Evolutionary conservation across 2,797 vertebrate species (phyloP).

Genomic region (Heteromormyrus szaboi): DNA sequence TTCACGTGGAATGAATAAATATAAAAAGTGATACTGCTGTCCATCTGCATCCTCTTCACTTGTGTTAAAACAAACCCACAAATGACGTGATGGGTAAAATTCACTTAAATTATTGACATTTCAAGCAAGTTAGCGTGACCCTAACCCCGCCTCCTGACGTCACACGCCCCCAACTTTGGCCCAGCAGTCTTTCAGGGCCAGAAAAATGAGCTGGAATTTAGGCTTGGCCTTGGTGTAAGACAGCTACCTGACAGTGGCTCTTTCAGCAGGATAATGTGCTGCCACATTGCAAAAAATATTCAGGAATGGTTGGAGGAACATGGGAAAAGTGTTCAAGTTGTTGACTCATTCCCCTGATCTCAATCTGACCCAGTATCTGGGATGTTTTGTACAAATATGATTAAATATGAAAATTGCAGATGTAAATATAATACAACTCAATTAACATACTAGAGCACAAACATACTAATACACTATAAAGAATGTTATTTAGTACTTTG

Average conservation of each 20-base stretch:
- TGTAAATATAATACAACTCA: not conserved
- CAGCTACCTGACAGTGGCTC: not conserved
- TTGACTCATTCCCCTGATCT: not conserved
- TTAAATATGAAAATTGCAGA: not conserved
- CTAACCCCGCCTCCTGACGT: too few relatives aligned
- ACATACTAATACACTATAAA: not conserved
- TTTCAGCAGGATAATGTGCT: not conserved
- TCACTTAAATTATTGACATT: not conserved
- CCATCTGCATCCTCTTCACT: too few relatives aligned
- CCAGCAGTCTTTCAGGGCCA: too few relatives aligned
- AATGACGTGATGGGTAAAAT: not conserved
- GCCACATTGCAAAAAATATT: not conserved
- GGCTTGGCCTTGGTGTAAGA: not conserved
- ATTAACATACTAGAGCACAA: not conserved
- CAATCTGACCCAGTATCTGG: not conserved
- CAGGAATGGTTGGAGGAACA: not conserved
- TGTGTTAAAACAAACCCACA: not conserved
- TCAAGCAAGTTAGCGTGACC: too few relatives aligned
- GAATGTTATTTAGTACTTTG: not conserved
- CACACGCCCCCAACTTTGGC: too few relatives aligned
- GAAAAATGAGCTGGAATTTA: too few relatives aligned
- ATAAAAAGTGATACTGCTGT: not conserved
- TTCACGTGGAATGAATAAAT: not conserved
- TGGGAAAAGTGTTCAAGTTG: not conserved
- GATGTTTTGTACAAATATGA: not conserved